Evolutionary conservation across 2,113 vertebrate genomes (phyloP).

Genomic region (Gymnorhina tibicen): DNA sequence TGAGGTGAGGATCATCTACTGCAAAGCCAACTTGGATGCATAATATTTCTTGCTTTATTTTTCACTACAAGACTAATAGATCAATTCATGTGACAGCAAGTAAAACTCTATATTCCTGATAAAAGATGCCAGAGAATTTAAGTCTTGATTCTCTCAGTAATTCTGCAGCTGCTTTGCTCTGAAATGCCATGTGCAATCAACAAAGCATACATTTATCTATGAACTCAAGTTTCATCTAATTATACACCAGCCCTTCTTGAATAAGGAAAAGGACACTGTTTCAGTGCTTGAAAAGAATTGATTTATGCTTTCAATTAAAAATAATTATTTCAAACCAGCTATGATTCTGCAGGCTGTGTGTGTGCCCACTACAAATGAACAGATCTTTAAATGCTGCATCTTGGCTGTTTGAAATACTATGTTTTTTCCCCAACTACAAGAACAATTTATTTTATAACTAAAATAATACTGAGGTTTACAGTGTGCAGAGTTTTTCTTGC

Average conservation of each 20-base stretch:
- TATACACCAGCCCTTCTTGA: not conserved
- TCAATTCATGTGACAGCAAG: not conserved
- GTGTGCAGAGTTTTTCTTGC: not conserved
- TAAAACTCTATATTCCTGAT: not conserved
- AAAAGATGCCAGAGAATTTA: not conserved
- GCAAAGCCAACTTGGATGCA: not conserved
- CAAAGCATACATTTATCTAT: conserved; percentile 22
- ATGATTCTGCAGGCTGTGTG: not conserved
- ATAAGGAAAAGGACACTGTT: not conserved
- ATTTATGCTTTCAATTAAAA: conserved; percentile 44
- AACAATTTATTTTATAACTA: not conserved
- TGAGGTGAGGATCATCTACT: not conserved
- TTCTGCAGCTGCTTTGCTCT: not conserved
- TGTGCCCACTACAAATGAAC: not conserved
- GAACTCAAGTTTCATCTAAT: conserved; percentile 12
- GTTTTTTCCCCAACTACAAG: not conserved
- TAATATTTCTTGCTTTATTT: not conserved
- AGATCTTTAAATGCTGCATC: not conserved
- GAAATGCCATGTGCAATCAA: conserved; percentile 5
- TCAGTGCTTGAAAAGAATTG: not conserved
- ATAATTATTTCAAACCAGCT: not conserved
- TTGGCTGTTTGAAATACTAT: not conserved
- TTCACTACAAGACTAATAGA: not conserved
- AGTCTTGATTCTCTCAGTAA: not conserved
- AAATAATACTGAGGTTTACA: not conserved